Conservation (phyloP, 2,113 vertebrate genomes). For the Fregetta grallaria region DNA sequence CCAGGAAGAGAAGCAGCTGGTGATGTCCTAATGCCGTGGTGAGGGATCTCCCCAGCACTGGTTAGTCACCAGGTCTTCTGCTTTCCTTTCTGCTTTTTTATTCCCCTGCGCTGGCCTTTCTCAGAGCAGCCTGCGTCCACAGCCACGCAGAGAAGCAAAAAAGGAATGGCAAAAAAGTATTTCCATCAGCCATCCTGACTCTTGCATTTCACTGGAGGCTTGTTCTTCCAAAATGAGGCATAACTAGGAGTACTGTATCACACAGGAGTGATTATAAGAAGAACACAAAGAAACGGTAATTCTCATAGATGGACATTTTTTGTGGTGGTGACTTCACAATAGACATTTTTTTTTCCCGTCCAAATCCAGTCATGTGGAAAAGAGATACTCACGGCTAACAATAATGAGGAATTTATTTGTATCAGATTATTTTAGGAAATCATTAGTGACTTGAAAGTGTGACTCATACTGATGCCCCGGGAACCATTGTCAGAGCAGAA, state of each 20-base stretch:
- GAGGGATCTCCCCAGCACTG: not conserved
- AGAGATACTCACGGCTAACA: not conserved
- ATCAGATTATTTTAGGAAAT: conserved; percentile 9
- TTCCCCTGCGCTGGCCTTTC: not conserved
- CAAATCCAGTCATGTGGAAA: not conserved
- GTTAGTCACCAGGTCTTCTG: not conserved
- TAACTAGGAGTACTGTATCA: not conserved
- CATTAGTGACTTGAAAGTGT: not conserved
- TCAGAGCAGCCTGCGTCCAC: not conserved
- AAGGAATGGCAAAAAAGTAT: not conserved
- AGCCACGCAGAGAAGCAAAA: not conserved
- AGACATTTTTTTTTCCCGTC: not conserved
- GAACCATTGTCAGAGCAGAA: not conserved
- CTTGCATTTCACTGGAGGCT: not conserved
- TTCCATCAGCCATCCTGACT: not conserved
- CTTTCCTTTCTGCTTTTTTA: not conserved
- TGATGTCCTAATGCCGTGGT: too few relatives aligned
- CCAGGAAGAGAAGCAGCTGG: not conserved
- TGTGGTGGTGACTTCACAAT: not conserved
- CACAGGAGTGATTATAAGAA: not conserved
- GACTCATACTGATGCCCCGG: not conserved
- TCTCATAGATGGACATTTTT: not conserved
- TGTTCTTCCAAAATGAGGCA: not conserved
- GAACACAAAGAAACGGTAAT: not conserved
- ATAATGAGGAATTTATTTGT: not conserved